A percentile compares a stretch with the other conserved stretches of the same genome.
phyloP scores from a whole-genome alignment of 2,113 vertebrate genomes.

The Calyptommatus sinebrachiatus region DNA sequence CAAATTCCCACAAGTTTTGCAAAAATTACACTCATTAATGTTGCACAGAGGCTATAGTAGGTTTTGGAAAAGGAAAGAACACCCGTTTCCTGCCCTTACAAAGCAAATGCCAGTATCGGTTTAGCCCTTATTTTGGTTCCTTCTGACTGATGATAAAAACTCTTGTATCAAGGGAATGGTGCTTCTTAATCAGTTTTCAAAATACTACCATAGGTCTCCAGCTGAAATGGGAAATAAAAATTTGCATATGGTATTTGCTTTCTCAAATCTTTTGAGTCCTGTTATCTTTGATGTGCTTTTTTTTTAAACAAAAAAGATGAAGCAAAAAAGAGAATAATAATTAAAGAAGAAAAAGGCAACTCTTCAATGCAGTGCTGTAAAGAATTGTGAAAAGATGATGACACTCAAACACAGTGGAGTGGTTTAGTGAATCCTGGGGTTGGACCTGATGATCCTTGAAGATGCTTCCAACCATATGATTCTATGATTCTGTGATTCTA shows the following conservation, averaged over 20 bases:
- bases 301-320: constrained; percentile 48
- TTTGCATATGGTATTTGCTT: constrained; percentile 74
- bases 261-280: constrained; percentile 73
- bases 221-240: constrained; percentile 68
- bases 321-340: constrained; percentile 51
- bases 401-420: no score
- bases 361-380: constrained; percentile 63
- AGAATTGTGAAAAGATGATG: constrained; percentile 24
- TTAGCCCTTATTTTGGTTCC: background rate
- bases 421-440: no score
- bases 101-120: background rate
- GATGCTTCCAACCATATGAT: no score
- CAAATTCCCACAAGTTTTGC: no score
- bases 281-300: constrained; percentile 74
- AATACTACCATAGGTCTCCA: constrained; percentile 64
- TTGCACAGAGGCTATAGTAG: no score
- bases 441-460: no score
- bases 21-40: no score
- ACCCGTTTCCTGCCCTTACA: no score
- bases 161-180: constrained; percentile 52
- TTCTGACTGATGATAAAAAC: constrained; percentile 44
- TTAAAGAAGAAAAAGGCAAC: constrained; percentile 60
- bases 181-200: constrained; percentile 73
- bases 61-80: no score
- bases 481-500: no score